Evolutionary conservation across 1,140 invertebrate genomes (phyloP), one percentile per base, ranked within the genome.

Genomic region (Scaptomyza hsui): DNA sequence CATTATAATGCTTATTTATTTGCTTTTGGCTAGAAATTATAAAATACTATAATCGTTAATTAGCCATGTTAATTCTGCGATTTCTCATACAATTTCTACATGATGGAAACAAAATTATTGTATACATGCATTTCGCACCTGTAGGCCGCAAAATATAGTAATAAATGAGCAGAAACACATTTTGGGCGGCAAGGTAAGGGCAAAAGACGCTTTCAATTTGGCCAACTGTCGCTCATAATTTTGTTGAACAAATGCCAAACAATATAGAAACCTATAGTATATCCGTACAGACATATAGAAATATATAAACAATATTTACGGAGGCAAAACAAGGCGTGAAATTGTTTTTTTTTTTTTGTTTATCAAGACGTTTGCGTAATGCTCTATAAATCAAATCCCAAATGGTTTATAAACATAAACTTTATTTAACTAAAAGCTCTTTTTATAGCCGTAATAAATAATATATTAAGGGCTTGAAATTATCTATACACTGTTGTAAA

Each of bases 241-340:
- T 68, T 75, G 60, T 68, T 75, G 71, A 79, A 37, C 37, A 32
- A 19, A 41, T 63, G 77, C 61, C 77, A 80, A 79, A 57, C 16
- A 29, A 39, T 44, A 63, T 21, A 52, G 21, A 47, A 9, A 45
- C 24, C 7, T 9, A 19, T 3, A 37, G 3, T 12, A 0, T n/a
- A 61, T 13, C 32, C n/a, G 51, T 39, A 26, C 12, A 45, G 21
- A 52, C 24, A 16, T 3, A 26, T 21, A 53, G 21, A 41, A 9
- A 61, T 39, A 26, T 10, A 45, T 32, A 52, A 51, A 68, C 64
- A 72, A 57, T 56, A 63, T 63, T 71, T 42, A 70, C 21, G 47
- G 57, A 26, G 18, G 41, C 53, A 74, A 26, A 75, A 72, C 72
- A 72, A 71, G 61, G 55, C 55, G 55, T 75, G 55, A 75, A 72